Evolutionary conservation across 2,113 vertebrate genomes (phyloP).

Genomic region (Cephalopterus ornatus): DNA sequence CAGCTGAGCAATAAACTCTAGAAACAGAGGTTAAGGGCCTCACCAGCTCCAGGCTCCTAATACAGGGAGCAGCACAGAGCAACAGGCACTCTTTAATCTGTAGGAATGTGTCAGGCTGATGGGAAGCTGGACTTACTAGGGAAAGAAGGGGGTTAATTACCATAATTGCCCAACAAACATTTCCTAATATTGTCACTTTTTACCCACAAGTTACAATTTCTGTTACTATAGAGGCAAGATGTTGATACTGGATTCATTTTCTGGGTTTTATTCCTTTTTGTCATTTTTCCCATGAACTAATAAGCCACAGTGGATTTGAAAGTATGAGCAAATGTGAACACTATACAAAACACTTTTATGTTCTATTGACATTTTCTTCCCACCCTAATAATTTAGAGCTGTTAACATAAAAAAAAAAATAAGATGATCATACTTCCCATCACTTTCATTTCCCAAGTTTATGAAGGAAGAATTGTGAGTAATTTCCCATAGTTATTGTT

Average conservation of each 20-base stretch:
- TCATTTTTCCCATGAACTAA: slow-evolving; percentile 80
- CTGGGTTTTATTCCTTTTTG: slow-evolving; percentile 72
- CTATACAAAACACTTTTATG: slow-evolving; percentile 71
- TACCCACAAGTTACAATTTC: slow-evolving; percentile 59
- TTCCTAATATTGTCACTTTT: slow-evolving; percentile 62
- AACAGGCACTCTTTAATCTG: background rate
- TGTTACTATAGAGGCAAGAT: slow-evolving; percentile 73
- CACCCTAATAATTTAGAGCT: slow-evolving; percentile 72
- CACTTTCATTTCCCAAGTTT: slow-evolving; percentile 63
- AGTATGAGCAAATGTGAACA: slow-evolving; percentile 63
- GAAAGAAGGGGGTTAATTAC: slow-evolving; percentile 27
- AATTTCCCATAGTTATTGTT: slow-evolving; percentile 70
- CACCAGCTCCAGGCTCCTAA: background rate
- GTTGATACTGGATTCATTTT: slow-evolving; percentile 75
- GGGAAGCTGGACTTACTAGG: background rate
- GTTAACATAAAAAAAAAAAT: slow-evolving; percentile 64
- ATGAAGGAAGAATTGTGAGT: slow-evolving; percentile 53
- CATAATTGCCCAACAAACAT: background rate
- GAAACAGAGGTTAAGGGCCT: slow-evolving; percentile 15
- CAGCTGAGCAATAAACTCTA: slow-evolving; percentile 56
- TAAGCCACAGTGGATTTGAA: slow-evolving; percentile 74
- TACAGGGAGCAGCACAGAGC: background rate
- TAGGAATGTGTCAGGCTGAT: background rate
- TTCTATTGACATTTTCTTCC: slow-evolving; percentile 70
- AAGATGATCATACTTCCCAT: slow-evolving; percentile 57